Percentiles rank a stretch among this genome's conserved stretches.
Conservation (phyloP, 2,888 invertebrate genomes). For the Brachycybe producta region DNA sequence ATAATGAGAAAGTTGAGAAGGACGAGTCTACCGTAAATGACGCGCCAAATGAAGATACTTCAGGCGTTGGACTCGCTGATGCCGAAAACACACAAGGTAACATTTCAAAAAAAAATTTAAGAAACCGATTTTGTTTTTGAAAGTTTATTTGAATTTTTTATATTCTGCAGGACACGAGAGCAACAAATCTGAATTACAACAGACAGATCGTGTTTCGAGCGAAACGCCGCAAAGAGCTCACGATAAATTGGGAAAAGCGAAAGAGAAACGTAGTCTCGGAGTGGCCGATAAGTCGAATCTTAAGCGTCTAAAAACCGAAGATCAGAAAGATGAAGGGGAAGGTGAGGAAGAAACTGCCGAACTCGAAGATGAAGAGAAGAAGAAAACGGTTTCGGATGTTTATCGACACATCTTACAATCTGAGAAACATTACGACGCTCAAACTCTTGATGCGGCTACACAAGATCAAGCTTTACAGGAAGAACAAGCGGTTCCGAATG, state of each 20-base stretch:
- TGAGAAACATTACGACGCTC: slow-evolving; percentile 51
- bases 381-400: slow-evolving; percentile 37
- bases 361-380: slow-evolving; percentile 24
- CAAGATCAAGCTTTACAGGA: slow-evolving; percentile 68
- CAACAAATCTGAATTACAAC: background rate
- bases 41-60: slow-evolving; percentile 25
- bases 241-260: slow-evolving; percentile 52
- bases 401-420: slow-evolving; percentile 42
- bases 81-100: slow-evolving; percentile 36
- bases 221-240: slow-evolving; percentile 17
- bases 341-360: slow-evolving; percentile 42
- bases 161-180: slow-evolving; percentile 11
- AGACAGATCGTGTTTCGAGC: background rate
- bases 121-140: background rate
- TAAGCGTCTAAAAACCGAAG: slow-evolving; percentile 18
- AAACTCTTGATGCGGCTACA: slow-evolving; percentile 43
- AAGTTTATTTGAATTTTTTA: background rate
- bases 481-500: slow-evolving; percentile 43
- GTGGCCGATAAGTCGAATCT: slow-evolving; percentile 14
- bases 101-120: slow-evolving; percentile 25
- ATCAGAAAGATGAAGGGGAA: slow-evolving; percentile 40
- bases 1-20: slow-evolving; percentile 13
- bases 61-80: slow-evolving; percentile 37
- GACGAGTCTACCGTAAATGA: slow-evolving; percentile 20
- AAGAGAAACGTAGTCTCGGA: slow-evolving; percentile 57